phyloP scores from a whole-genome alignment of 2,797 vertebrate genomes.

The Enteromius paludinosus region DNA sequence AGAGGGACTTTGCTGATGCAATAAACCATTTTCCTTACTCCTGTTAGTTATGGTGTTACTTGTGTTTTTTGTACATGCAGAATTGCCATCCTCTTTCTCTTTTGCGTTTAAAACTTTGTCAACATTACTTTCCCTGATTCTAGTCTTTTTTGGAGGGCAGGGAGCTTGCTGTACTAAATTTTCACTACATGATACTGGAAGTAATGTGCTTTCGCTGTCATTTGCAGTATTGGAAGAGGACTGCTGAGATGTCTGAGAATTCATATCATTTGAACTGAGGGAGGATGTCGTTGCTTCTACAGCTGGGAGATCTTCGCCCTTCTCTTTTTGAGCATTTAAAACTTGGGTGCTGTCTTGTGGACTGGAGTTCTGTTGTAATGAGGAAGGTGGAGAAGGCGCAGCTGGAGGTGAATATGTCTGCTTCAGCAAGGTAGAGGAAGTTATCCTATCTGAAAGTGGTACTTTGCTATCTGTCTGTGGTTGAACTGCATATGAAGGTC shows the following conservation, averaged over 20 bases:
- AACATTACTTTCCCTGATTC: constrained; percentile 48
- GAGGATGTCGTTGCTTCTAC: constrained; percentile 77
- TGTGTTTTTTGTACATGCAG: constrained; percentile 2
- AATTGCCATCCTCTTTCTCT: constrained; percentile 32
- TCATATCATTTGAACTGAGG: constrained; percentile 20
- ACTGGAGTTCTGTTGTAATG: constrained; percentile 64
- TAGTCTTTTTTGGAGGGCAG: constrained; percentile 40
- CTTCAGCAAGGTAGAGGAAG: constrained; percentile 63
- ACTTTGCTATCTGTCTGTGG: constrained; percentile 69
- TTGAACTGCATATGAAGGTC: constrained; percentile 53
- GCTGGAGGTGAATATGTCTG: constrained; percentile 56
- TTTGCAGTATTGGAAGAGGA: constrained; percentile 32
- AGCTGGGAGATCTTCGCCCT: constrained; percentile 70
- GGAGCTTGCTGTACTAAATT: constrained; percentile 34
- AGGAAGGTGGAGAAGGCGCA: constrained; percentile 58
- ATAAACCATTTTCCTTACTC: constrained; percentile 39
- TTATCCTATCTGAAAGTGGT: constrained; percentile 68
- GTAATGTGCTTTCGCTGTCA: constrained; percentile 26
- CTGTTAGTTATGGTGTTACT: constrained; percentile 14
- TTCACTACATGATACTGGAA: constrained; percentile 4
- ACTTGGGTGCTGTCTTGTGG: constrained; percentile 63
- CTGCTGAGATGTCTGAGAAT: constrained; percentile 30
- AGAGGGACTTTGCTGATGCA: constrained; percentile 38
- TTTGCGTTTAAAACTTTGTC: constrained; percentile 46
- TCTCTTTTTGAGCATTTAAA: constrained; percentile 70